phyloP scores from a whole-genome alignment of 2,113 vertebrate species.

The Phoxinus phoxinus region DNA sequence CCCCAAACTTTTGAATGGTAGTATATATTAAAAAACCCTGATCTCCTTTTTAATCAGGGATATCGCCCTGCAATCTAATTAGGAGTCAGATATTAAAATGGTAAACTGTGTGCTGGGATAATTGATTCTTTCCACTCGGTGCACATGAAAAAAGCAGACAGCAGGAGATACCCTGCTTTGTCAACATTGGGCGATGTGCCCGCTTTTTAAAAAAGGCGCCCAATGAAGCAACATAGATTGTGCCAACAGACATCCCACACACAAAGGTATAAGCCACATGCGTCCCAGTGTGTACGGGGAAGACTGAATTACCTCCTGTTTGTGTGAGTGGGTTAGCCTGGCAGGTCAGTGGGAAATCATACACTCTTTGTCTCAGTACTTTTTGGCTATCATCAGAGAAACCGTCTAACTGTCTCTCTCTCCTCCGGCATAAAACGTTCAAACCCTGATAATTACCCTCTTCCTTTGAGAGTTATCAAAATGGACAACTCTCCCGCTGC shows the following conservation, averaged over 20 bases:
- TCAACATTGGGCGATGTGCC: constrained; percentile 76
- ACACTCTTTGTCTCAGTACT: neutral
- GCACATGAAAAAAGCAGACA: constrained; percentile 76
- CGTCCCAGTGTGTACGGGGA: constrained; percentile 59
- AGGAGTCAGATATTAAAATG: constrained; percentile 78
- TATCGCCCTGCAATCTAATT: constrained; percentile 68
- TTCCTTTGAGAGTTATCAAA: constrained; percentile 45
- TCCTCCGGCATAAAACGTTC: neutral
- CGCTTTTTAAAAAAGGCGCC: constrained; percentile 64
- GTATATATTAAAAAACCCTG: constrained; percentile 57
- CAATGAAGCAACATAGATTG: constrained; percentile 63
- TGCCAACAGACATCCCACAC: constrained; percentile 71
- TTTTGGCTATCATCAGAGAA: constrained; percentile 18
- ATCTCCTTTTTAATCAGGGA: constrained; percentile 50
- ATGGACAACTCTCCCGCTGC: constrained; percentile 58
- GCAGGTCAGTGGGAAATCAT: constrained; percentile 4
- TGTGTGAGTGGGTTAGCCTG: constrained; percentile 2
- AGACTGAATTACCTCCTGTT: constrained; percentile 49
- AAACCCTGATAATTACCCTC: constrained; percentile 28
- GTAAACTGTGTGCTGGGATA: constrained; percentile 72
- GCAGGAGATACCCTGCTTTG: constrained; percentile 78
- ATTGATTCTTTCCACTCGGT: constrained; percentile 77
- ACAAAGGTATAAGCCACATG: constrained; percentile 64
- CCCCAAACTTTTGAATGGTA: neutral
- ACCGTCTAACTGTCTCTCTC: neutral